Evolutionary conservation across 92 coral and sea anemone species (phyloP), one percentile per base, ranked within the genome.

Genomic region (Phymanthus crucifer): DNA sequence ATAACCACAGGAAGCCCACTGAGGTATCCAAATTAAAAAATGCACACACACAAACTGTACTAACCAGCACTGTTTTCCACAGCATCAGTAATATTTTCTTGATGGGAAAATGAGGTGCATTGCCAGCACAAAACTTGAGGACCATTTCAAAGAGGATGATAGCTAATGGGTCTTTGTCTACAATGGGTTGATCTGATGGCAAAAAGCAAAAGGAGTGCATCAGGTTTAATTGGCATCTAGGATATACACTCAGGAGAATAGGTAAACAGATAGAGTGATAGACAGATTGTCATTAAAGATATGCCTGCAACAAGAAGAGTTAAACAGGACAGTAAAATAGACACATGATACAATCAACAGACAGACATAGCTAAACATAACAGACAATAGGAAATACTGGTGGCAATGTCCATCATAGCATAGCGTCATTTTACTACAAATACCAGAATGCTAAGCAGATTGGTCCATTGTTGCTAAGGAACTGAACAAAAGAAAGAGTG

Each of bases 51-150:
- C 29, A 57, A 57, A 2, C 64, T 21, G 18, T 56, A 86, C 97
- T 80, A 19, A 95, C 98, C 95, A 95, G 85, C 58, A 95, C 80
- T 1, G 96, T 95, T 57, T 95, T 95, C 98, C 99, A 95, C 32
- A 95, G 80, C n/a, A 93, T 86, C 73, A 95, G 86, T 32, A 95
- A 88, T 27, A 95, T 89, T 86, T 95, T 95, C 84, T 95, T 95
- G 56, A 95, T 95, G 16, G 99, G 99, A 81, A 95, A 95, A 84
- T 95, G 97, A 65, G 99, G 99, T 40, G 90, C 80, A 79, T 81
- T 93, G 0, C 99, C 98, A 27, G 96, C 96, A 81, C 99, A 95
- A 65, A 93, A 95, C 78, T 93, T 95, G 19, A 95, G 87, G 38
- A 95, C 97, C 99, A 95, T 95, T 64, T 95, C 99, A 88, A 95